Evolutionary conservation across 1,140 invertebrate genomes (phyloP).

Genomic region (Alviniconcha marisindica): DNA sequence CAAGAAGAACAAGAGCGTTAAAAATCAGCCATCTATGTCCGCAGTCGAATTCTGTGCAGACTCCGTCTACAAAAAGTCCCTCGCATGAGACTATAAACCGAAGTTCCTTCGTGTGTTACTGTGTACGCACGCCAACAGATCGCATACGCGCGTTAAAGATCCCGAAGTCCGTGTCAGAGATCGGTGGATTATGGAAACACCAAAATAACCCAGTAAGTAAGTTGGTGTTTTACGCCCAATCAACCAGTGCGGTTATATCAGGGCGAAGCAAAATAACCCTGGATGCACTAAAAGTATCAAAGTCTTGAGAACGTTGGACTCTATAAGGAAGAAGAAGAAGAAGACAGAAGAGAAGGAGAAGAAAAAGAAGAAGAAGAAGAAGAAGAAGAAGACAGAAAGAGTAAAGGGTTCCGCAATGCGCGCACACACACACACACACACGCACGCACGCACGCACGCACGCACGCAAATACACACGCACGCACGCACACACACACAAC

Average conservation of each 20-base stretch:
- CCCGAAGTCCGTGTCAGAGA: neutral
- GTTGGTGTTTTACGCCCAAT: neutral
- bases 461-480: neutral
- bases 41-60: no score
- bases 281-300: neutral
- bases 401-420: no score
- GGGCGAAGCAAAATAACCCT: neutral
- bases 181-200: neutral
- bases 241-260: neutral
- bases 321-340: neutral
- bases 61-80: no score
- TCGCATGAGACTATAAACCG: no score
- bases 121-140: no score
- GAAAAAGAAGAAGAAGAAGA: neutral
- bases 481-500: no score
- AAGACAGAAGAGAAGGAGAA: neutral
- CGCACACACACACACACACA: neutral
- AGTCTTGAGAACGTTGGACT: neutral
- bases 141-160: no score
- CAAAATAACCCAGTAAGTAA: neutral
- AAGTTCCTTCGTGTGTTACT: no score
- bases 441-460: neutral
- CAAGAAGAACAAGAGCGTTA: no score
- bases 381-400: neutral
- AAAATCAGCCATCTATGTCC: no score